Conservation (phyloP, 2,113 vertebrate genomes). For the Nanorana parkeri region DNA sequence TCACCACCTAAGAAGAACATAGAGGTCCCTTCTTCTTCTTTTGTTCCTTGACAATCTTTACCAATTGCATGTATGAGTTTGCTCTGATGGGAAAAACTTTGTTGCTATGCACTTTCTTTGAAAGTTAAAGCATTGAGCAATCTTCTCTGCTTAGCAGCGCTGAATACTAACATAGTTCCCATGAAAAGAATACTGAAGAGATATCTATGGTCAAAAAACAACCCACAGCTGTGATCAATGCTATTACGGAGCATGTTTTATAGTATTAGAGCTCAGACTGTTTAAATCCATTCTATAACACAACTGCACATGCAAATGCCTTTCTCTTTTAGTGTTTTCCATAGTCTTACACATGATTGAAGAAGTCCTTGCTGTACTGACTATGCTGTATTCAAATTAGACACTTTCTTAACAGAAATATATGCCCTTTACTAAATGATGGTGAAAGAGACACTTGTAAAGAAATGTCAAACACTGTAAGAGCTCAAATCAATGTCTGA, state of each 20-base stretch:
- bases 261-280: not conserved
- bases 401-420: not conserved
- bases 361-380: not conserved
- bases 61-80: conserved; percentile 45
- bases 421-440: not conserved
- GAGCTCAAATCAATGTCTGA: not conserved
- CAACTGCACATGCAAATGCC: not conserved
- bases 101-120: conserved; percentile 35
- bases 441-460: not conserved
- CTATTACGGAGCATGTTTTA: not conserved
- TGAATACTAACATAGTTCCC: conserved; percentile 39
- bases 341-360: not conserved
- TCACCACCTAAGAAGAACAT: conserved; percentile 46
- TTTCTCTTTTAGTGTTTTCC: not conserved
- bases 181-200: not conserved
- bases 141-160: conserved; percentile 16
- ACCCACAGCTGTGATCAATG: conserved; percentile 8
- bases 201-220: conserved; percentile 7
- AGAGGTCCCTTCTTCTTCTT: conserved; percentile 27
- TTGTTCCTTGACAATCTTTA: conserved; percentile 41
- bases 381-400: conserved; percentile 1
- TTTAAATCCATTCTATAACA: not conserved
- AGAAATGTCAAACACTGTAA: not conserved
- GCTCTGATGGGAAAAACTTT: conserved; percentile 38
- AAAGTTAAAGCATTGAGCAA: conserved; percentile 42